Evolutionary conservation across 2,888 invertebrate species (phyloP), one percentile per base, ranked within the genome.

Genomic region (Baccha elongata): DNA sequence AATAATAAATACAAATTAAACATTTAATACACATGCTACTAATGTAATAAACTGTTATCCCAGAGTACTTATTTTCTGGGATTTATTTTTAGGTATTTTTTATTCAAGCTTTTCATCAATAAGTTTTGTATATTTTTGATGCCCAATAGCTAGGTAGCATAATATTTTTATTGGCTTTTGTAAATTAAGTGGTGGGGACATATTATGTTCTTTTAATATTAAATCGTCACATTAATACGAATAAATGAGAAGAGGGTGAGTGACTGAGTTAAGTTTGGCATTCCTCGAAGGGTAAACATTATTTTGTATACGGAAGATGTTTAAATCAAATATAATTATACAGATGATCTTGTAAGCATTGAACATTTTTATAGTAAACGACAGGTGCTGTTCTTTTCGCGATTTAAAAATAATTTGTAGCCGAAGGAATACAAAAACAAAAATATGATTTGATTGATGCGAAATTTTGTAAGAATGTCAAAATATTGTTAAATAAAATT

Each of bases 131-230:
- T 35, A 32, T 58, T 65, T 58, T 44, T 26, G 26, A 53, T 62
- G 37, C 15, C 26, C 50, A 50, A 29, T 58, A 19, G 40, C n/a
- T 26, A 26, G 3, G 52, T 29, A 50, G 29, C 0, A 21, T 32
- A 35, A 32, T 48, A 48, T 48, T 48, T 26, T 60, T 53, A 76
- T 68, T 80, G 68, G 68, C 68, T 74, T 42, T 15, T 48, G 8
- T 48, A 13, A 21, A 8, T 3, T 29, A n/a, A 6, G 7, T 1
- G n/a, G 32, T 3, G 48, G 50, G 10, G 4, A 5, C 1, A 5
- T 1, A 11, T 10, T 13, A 44, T 62, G 60, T 26, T 50, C 35
- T 35, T 11, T 10, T 3, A 17, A 19, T 42, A 40, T 60, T 29
- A 60, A 23, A 7, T 42, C 23, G 40, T 60, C 55, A 37, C 35